A percentile compares a stretch with the other conserved stretches of the same genome.
These are phyloP conservation scores for Gephyroberyx darwinii DNA, from an alignment of 2,797 vertebrate genomes.

Conservation along the genomic window DNA sequence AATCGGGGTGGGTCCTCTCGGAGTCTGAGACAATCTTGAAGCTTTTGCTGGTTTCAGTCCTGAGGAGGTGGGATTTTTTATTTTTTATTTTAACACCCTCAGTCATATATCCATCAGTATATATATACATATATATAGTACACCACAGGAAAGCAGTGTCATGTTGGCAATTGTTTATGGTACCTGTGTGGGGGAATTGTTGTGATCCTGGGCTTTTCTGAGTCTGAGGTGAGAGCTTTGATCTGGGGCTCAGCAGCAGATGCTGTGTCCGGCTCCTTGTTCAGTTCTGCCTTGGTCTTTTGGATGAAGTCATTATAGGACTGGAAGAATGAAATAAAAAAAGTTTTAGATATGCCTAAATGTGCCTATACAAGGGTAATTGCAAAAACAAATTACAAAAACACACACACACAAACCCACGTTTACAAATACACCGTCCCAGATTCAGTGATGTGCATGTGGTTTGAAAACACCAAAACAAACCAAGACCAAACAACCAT, in stretches of 20 bases:
- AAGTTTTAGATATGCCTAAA: not conserved
- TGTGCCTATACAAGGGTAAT: not conserved
- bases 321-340: slow-evolving; percentile 69
- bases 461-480: slow-evolving; percentile 1
- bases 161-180: not conserved
- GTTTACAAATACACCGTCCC: not conserved
- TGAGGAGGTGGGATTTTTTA: slow-evolving; percentile 57
- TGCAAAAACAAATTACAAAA: not conserved
- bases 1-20: slow-evolving; percentile 76
- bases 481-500: not conserved
- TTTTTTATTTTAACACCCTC: not conserved
- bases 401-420: not conserved
- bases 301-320: slow-evolving; percentile 95
- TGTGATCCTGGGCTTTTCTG: slow-evolving; percentile 84
- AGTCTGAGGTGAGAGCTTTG: slow-evolving; percentile 80
- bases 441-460: not conserved
- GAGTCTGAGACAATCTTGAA: slow-evolving; percentile 83
- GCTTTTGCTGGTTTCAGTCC: slow-evolving; percentile 83
- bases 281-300: slow-evolving; percentile 95
- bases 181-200: slow-evolving; percentile 85
- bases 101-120: not conserved
- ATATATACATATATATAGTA: not conserved
- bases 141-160: not conserved
- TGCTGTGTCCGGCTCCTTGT: slow-evolving; percentile 83
- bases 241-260: slow-evolving; percentile 84